These are phyloP conservation scores for Oxyruncus cristatus DNA, from an alignment of 2,113 vertebrate species.

Conservation along the genomic window DNA sequence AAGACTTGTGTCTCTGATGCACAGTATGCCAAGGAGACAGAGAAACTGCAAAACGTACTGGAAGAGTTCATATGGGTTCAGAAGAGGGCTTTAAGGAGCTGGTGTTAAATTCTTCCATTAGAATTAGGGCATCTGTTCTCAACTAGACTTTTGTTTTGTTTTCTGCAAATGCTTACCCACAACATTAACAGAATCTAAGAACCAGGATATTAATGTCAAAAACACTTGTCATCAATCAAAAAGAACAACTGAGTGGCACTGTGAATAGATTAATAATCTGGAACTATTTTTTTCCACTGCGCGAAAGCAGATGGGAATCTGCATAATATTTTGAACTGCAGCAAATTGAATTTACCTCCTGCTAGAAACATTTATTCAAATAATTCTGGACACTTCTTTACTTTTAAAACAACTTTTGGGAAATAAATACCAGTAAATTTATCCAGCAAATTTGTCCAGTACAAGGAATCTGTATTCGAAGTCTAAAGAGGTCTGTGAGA, in stretches of 20 bases:
- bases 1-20: not conserved
- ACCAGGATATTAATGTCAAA: not conserved
- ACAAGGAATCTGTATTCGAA: not conserved
- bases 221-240: not conserved
- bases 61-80: not conserved
- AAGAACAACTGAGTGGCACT: not conserved
- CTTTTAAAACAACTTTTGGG: not conserved
- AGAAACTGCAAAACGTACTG: not conserved
- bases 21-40: not conserved
- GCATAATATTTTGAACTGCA: not conserved
- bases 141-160: not conserved
- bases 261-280: not conserved
- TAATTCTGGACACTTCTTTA: not conserved
- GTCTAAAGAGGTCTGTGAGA: not conserved
- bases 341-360: slow-evolving; percentile 3
- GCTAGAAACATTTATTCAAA: not conserved
- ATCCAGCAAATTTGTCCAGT: not conserved
- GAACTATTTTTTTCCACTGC: not conserved
- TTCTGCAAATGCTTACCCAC: not conserved
- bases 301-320: slow-evolving; percentile 22
- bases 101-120: not conserved
- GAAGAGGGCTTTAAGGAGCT: not conserved
- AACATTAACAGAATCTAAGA: slow-evolving; percentile 1
- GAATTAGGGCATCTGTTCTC: not conserved
- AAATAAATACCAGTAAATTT: not conserved